These are phyloP conservation scores for Eulithis prunata DNA, from an alignment of 2,888 invertebrate genomes.

Conservation along the genomic window DNA sequence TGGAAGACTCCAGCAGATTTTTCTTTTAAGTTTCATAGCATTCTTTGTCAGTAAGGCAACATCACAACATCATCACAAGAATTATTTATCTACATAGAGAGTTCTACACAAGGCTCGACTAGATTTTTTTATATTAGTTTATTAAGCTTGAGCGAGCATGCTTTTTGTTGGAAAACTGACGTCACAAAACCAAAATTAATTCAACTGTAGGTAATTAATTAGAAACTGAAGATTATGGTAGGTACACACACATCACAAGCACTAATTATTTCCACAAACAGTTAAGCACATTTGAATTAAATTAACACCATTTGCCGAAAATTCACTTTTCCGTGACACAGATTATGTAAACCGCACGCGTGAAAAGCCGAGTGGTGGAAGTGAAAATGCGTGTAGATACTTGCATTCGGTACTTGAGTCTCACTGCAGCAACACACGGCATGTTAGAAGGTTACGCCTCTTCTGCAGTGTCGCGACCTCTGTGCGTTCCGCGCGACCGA, in stretches of 20 bases:
- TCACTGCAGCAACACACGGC: constrained; percentile 72
- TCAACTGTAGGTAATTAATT: too few species aligned
- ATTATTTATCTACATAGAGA: too few species aligned
- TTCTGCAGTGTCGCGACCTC: constrained; percentile 53
- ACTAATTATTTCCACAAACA: background rate
- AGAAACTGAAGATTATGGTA: background rate
- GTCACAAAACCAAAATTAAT: too few species aligned
- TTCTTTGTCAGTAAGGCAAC: too few species aligned
- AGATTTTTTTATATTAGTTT: too few species aligned
- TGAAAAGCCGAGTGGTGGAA: constrained; percentile 4
- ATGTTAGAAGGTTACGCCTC: constrained; percentile 66
- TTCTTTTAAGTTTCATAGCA: too few species aligned
- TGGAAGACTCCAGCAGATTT: too few species aligned
- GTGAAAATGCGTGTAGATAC: constrained; percentile 55
- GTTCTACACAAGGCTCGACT: too few species aligned
- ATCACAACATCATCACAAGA: too few species aligned
- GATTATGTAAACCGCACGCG: too few species aligned
- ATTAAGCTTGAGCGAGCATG: too few species aligned
- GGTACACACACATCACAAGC: constrained; percentile 8
- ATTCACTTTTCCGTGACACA: constrained; percentile 3
- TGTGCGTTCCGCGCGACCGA: constrained; percentile 71
- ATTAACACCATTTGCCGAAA: constrained; percentile 1
- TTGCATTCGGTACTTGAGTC: constrained; percentile 76
- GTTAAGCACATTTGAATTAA: background rate
- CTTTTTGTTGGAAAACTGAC: too few species aligned